Evolutionary conservation across 2,888 invertebrate genomes (phyloP).

Genomic region (Acleris cristana): DNA sequence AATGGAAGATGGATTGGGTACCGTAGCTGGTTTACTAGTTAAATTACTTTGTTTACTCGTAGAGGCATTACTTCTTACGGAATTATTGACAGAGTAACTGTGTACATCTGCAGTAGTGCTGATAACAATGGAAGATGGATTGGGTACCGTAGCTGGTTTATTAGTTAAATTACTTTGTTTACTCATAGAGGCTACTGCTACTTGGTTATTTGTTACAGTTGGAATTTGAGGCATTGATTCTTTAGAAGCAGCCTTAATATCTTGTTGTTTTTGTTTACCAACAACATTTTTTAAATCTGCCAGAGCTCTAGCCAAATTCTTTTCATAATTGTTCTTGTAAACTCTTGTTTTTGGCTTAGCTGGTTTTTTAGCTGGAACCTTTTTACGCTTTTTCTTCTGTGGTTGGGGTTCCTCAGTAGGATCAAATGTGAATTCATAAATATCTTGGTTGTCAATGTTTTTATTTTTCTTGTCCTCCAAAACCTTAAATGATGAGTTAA

Average conservation of each 20-base stretch:
- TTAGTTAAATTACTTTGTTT: background rate
- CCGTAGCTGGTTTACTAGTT: background rate
- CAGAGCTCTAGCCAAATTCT: conserved; percentile 68
- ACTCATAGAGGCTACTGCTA: conserved; percentile 29
- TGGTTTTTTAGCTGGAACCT: conserved; percentile 54
- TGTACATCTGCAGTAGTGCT: conserved; percentile 26
- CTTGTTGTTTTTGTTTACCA: conserved; percentile 38
- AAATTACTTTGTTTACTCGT: background rate
- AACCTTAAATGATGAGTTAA: conserved; percentile 58
- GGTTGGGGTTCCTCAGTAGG: conserved; percentile 73
- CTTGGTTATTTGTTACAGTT: conserved; percentile 23
- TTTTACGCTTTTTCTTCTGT: conserved; percentile 71
- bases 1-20: conserved; percentile 8
- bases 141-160: background rate
- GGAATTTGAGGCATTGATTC: background rate
- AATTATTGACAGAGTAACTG: conserved; percentile 47
- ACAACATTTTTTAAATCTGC: conserved; percentile 60
- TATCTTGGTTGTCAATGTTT: conserved; percentile 58
- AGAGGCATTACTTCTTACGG: conserved; percentile 45
- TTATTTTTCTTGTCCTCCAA: conserved; percentile 58
- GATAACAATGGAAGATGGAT: conserved; percentile 14
- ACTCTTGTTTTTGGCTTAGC: conserved; percentile 58
- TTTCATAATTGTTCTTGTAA: conserved; percentile 66
- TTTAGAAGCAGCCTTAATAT: background rate
- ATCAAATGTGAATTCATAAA: conserved; percentile 79